Conservation (phyloP, 2,797 vertebrate genomes). For the Cuniculus paca region DNA sequence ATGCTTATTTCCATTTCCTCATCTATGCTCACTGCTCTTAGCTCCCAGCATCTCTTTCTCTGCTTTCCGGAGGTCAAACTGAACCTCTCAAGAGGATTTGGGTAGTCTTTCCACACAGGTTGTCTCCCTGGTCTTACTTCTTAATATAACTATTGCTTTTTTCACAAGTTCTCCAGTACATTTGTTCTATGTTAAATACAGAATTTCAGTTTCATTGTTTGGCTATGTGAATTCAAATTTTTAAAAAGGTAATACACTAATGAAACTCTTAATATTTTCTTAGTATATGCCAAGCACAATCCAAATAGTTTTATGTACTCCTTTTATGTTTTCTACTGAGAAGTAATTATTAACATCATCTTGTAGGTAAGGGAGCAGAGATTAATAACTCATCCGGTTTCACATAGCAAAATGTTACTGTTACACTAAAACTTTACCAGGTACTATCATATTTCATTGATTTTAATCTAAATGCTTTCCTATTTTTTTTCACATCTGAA, state of each 20-base stretch:
- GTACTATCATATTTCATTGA: background rate
- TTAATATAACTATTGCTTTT: background rate
- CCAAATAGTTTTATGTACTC: background rate
- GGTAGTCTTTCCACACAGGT: background rate
- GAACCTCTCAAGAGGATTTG: background rate
- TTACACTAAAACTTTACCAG: background rate
- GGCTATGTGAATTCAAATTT: background rate
- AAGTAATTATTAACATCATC: background rate
- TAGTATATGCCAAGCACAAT: background rate
- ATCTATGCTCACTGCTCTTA: background rate
- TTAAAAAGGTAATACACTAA: background rate
- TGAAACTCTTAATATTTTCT: background rate
- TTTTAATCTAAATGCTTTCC: background rate
- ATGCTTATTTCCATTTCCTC: background rate
- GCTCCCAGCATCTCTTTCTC: background rate
- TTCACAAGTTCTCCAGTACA: background rate
- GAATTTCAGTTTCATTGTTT: background rate
- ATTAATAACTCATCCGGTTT: background rate
- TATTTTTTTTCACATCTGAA: slow-evolving; percentile 22
- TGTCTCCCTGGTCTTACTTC: background rate
- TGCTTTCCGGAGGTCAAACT: background rate
- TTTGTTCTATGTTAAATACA: background rate
- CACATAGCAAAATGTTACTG: background rate
- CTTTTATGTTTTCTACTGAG: background rate
- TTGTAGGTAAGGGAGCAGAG: background rate